A percentile compares a stretch with the other conserved stretches of the same genome.
These are phyloP conservation scores for Aphelenchoides avenae DNA, from an alignment of 1,140 invertebrate genomes.

Conservation along the genomic window DNA sequence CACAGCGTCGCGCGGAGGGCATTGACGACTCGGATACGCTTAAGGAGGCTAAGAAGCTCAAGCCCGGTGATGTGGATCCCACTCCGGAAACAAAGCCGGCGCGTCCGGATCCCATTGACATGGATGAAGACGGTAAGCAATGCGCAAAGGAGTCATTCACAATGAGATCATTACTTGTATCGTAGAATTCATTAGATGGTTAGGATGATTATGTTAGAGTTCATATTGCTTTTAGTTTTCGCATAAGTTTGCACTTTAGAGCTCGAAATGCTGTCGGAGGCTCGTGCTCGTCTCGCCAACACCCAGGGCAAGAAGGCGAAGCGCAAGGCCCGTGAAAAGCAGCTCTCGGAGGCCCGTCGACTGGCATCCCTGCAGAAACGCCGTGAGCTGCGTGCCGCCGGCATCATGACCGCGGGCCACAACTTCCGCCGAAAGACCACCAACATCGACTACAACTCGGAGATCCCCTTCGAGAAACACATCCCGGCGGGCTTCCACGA, in stretches of 20 bases:
- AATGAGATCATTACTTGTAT: not conserved
- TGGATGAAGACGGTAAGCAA: slow-evolving; percentile 91
- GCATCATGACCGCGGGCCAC: slow-evolving; percentile 72
- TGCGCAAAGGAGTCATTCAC: not conserved
- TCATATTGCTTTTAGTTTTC: slow-evolving; percentile 3
- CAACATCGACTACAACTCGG: slow-evolving; percentile 91
- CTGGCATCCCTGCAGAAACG: slow-evolving; percentile 92
- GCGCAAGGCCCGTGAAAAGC: slow-evolving; percentile 94
- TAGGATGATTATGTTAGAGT: not conserved
- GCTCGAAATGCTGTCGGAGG: slow-evolving; percentile 97
- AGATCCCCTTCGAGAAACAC: slow-evolving; percentile 63
- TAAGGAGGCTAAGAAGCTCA: slow-evolving; percentile 87
- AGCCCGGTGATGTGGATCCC: slow-evolving; percentile 97
- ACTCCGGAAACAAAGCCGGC: slow-evolving; percentile 99
- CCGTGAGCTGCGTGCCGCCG: slow-evolving; percentile 89
- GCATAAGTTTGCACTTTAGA: slow-evolving; percentile 66
- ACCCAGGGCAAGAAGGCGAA: slow-evolving; percentile 99
- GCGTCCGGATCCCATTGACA: slow-evolving; percentile 97
- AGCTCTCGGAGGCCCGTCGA: slow-evolving; percentile 91
- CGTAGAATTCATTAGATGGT: not conserved
- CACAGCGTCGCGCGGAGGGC: slow-evolving; percentile 93
- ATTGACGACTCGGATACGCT: slow-evolving; percentile 74
- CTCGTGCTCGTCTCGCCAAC: slow-evolving; percentile 91
- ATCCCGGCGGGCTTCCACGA: slow-evolving; percentile 58
- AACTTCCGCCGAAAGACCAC: slow-evolving; percentile 67